phyloP scores from a whole-genome alignment of 2,888 invertebrate genomes.

The Drosophila maculinotata region DNA sequence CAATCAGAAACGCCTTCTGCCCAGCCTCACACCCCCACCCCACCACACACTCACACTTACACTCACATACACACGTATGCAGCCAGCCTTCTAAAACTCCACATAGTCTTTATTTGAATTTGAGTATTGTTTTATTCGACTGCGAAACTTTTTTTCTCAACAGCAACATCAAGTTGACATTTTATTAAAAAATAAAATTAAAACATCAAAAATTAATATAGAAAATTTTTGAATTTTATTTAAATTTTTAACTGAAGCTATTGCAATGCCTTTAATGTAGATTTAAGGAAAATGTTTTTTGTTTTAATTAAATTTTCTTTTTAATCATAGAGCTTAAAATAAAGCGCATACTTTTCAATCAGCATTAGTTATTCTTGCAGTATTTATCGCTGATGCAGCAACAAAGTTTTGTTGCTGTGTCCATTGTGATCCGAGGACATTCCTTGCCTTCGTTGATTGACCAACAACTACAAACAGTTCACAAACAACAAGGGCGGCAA shows the following conservation, averaged over 20 bases:
- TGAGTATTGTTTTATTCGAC: slow-evolving; percentile 48
- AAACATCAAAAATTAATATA: neutral
- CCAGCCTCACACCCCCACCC: too few relatives aligned
- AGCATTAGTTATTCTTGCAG: too few relatives aligned
- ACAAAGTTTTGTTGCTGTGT: neutral
- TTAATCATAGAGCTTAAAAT: too few relatives aligned
- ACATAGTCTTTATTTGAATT: slow-evolving; percentile 44
- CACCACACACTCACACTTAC: neutral
- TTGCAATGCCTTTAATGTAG: neutral
- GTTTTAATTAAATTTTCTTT: too few relatives aligned
- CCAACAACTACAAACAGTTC: slow-evolving; percentile 41
- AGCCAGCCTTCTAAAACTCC: slow-evolving; percentile 7
- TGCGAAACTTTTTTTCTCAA: slow-evolving; percentile 16
- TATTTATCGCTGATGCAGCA: neutral
- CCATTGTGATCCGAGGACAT: slow-evolving; percentile 14
- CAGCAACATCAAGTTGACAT: slow-evolving; percentile 9
- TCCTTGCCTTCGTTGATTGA: slow-evolving; percentile 31
- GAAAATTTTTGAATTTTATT: slow-evolving; percentile 1
- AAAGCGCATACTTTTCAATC: too few relatives aligned
- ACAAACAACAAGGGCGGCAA: slow-evolving; percentile 58
- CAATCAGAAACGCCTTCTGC: slow-evolving; percentile 39
- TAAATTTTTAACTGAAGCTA: neutral
- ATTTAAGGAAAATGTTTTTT: neutral
- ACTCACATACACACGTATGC: neutral
- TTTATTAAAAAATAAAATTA: slow-evolving; percentile 21